Percentiles rank a stretch among this genome's conserved stretches.
phyloP scores from a whole-genome alignment of 2,888 invertebrate species.

The Eueremaeus valkanovi region DNA sequence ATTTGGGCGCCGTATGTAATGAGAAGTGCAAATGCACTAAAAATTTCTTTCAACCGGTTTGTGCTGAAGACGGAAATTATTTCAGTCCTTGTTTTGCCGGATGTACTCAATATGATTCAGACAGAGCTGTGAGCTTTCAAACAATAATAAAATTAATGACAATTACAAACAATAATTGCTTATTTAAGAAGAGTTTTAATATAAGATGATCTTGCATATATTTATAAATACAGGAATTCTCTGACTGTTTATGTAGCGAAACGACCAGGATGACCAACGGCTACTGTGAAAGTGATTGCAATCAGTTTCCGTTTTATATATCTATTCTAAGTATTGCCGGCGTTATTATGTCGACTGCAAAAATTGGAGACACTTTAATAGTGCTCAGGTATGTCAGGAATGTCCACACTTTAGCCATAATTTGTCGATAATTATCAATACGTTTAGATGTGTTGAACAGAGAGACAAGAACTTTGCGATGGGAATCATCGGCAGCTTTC shows the following conservation, averaged over 20 bases:
- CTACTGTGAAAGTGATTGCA: conserved; percentile 60
- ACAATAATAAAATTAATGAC: too few species aligned
- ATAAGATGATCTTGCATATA: too few species aligned
- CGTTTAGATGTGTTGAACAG: conserved; percentile 46
- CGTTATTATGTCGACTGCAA: conserved; percentile 62
- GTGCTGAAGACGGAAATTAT: conserved; percentile 55
- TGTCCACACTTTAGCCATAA: too few species aligned
- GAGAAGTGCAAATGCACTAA: conserved; percentile 43
- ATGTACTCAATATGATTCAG: conserved; percentile 54
- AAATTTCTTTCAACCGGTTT: conserved; percentile 45
- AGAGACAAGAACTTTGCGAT: conserved; percentile 47
- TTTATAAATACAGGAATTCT: too few species aligned
- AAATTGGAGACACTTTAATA: conserved; percentile 63
- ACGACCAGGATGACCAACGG: conserved; percentile 51
- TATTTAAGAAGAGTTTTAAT: too few species aligned
- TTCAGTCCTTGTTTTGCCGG: conserved; percentile 72
- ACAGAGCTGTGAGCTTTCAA: too few species aligned
- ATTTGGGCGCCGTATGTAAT: conserved; percentile 47
- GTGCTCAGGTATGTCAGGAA: too few species aligned
- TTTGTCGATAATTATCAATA: too few species aligned
- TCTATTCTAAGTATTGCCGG: conserved; percentile 54
- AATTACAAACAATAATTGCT: too few species aligned
- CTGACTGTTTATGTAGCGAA: conserved; percentile 33
- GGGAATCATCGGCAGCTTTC: conserved; percentile 30
- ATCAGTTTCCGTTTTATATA: conserved; percentile 52